Base-by-base conservation (phyloP, 2,888 invertebrate genomes). In the Oscheius sp. region DNA sequence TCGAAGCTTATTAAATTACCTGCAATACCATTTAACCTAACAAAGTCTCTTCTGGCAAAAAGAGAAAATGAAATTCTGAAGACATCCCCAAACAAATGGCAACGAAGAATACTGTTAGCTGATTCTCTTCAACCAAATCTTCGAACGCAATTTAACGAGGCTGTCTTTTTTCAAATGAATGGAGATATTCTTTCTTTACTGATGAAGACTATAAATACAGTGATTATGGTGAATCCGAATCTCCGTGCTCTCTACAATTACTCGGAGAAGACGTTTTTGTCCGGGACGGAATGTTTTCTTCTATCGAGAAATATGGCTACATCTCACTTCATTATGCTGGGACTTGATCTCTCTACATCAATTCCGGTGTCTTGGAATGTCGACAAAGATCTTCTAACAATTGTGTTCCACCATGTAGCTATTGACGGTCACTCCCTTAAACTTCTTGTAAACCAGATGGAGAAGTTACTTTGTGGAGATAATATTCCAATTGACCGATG, bases 381-480 rank as follows among this genome's bases (percentile, higher is more conserved):
- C 2, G 17, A 33, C 2, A 8, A 38, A 17, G 17, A 45, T n/a
- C n/a, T 32, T 14, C 12, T 67, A 20, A 26, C n/a, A 28, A 12
- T 66, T 4, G 12, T 41, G 30, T 38, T 67, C 26, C 67, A 67
- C 45, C 67, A 67, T 38, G 38, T 67, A 3, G 50, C 62, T 3
- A 44, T 67, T 6, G 67, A 67, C 30, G 67, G 61, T 22, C 24
- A 33, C 2, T 67, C 67, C 2, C 36, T 67, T 14, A 24, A 38
- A 17, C 17, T 61, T 1, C 5, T 67, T 12, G 8, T 67, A 32
- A 49, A 28, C 1, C 36, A 67, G 30, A 32, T 67, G 12, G 9
- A 41, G 12, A n/a, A 14, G 6, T 8, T 54, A 0, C 22, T 51
- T 22, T 5, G n/a, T 2, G 54, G 45, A 51, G 36, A 2, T 5